These are phyloP conservation scores for Nomada hirtipes DNA, from an alignment of 2,888 invertebrate species.

Conservation along the genomic window DNA sequence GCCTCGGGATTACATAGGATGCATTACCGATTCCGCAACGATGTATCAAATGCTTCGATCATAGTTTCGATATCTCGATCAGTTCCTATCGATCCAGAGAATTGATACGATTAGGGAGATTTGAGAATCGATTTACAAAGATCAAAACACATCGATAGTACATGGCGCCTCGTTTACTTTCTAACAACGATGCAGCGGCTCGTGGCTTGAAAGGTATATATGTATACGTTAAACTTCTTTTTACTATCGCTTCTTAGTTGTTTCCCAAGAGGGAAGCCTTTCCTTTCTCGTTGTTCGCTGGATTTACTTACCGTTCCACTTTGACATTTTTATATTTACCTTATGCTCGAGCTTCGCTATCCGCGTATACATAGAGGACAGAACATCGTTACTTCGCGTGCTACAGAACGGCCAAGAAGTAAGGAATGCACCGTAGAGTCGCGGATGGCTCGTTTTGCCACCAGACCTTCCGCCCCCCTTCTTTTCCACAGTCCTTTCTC, in stretches of 20 bases:
- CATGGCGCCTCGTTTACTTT: slow-evolving; percentile 55
- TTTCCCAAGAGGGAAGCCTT: slow-evolving; percentile 63
- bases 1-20: neutral
- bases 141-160: slow-evolving; percentile 8
- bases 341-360: slow-evolving; percentile 44
- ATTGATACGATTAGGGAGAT: neutral
- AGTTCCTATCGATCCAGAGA: neutral
- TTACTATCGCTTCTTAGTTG: slow-evolving; percentile 35
- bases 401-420: slow-evolving; percentile 10
- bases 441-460: slow-evolving; percentile 25
- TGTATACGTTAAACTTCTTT: slow-evolving; percentile 26
- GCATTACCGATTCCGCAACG: neutral
- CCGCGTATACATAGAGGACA: slow-evolving; percentile 13
- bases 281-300: slow-evolving; percentile 46
- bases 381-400: slow-evolving; percentile 48
- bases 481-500: neutral
- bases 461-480: neutral
- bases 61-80: neutral
- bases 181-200: slow-evolving; percentile 45
- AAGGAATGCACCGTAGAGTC: slow-evolving; percentile 47
- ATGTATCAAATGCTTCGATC: neutral
- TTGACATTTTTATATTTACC: slow-evolving; percentile 61
- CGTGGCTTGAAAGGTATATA: slow-evolving; percentile 41
- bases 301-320: slow-evolving; percentile 64
- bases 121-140: neutral